These are phyloP conservation scores for Neodiprion fabricii DNA, from an alignment of 1,140 invertebrate genomes.

Conservation along the genomic window DNA sequence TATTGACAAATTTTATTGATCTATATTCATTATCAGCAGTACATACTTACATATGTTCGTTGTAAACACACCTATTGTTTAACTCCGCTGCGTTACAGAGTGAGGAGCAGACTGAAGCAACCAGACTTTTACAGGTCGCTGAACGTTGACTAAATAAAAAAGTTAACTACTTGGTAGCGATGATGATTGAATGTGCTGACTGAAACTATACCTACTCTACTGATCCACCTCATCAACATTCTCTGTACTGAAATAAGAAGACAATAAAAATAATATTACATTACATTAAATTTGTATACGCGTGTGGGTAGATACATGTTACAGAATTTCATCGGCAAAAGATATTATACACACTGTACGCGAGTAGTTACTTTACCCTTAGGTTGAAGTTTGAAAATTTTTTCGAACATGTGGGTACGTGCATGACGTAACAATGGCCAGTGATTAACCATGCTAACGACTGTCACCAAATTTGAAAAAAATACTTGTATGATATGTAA, in stretches of 20 bases:
- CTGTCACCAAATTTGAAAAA: too few species aligned
- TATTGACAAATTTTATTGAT: not conserved
- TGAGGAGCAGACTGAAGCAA: not conserved
- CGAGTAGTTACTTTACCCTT: not conserved
- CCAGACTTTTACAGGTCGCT: not conserved
- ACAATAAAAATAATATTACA: not conserved
- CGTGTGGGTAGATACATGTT: not conserved
- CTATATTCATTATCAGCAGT: too few species aligned
- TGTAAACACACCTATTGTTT: not conserved
- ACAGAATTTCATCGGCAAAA: too few species aligned
- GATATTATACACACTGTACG: not conserved
- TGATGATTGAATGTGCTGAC: not conserved
- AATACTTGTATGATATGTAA: too few species aligned
- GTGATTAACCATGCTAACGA: too few species aligned
- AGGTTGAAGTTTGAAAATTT: not conserved
- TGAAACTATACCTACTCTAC: not conserved
- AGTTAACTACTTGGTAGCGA: not conserved
- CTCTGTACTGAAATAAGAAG: not conserved
- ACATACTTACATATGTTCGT: not conserved
- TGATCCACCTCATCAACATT: conserved; percentile 3
- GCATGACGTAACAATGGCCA: not conserved
- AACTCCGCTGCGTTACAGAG: not conserved
- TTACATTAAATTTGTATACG: not conserved
- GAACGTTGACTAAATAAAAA: not conserved
- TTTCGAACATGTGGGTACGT: not conserved